These are phyloP conservation scores for Cenopis cana DNA, from an alignment of 2,888 invertebrate genomes.

Conservation along the genomic window DNA sequence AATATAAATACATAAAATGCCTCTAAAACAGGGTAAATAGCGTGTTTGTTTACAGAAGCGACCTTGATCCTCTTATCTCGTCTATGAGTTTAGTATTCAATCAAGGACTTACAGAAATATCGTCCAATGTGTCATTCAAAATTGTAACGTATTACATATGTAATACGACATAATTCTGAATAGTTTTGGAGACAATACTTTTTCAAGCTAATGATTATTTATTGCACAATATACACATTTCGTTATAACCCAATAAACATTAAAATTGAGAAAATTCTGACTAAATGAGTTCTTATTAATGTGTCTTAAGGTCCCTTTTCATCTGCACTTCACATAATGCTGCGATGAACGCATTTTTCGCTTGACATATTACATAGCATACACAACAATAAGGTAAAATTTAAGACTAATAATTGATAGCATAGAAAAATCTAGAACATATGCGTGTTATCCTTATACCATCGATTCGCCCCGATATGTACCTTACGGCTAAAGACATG, in stretches of 20 bases:
- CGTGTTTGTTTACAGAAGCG: background rate
- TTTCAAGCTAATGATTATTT: constrained; percentile 5
- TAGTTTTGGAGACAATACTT: background rate
- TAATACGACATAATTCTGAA: background rate
- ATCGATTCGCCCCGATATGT: constrained; percentile 17
- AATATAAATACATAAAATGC: constrained; percentile 18
- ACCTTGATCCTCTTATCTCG: constrained; percentile 3
- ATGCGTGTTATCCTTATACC: constrained; percentile 11
- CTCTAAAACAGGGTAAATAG: constrained; percentile 10
- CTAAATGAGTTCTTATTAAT: background rate
- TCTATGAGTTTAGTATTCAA: constrained; percentile 2
- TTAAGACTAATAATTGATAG: constrained; percentile 37
- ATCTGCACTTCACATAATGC: constrained; percentile 1
- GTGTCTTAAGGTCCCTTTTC: background rate
- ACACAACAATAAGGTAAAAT: constrained; percentile 31
- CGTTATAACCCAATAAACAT: constrained; percentile 1
- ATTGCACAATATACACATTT: constrained; percentile 35
- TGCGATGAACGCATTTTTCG: background rate
- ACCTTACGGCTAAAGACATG: constrained; percentile 13
- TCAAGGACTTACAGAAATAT: background rate
- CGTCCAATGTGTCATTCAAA: background rate
- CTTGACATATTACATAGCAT: constrained; percentile 14
- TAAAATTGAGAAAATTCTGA: constrained; percentile 17
- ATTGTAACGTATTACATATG: background rate
- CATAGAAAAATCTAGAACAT: constrained; percentile 25